Evolutionary conservation across 2,888 invertebrate genomes (phyloP).

Genomic region (Iphiclides podalirius): DNA sequence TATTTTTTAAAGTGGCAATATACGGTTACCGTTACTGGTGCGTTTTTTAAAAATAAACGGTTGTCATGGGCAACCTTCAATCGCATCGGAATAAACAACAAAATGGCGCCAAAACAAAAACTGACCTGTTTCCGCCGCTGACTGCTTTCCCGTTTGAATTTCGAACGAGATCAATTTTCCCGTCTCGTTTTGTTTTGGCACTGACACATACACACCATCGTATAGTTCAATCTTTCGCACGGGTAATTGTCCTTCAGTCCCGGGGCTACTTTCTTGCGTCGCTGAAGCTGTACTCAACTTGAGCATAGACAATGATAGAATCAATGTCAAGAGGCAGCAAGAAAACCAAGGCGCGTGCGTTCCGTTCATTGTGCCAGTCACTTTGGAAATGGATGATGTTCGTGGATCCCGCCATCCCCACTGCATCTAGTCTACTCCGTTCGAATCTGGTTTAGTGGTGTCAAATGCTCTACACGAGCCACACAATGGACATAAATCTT

Average conservation of each 20-base stretch:
- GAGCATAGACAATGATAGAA: slow-evolving; percentile 29
- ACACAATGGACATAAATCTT: neutral
- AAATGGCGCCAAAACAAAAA: no score
- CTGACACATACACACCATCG: slow-evolving; percentile 55
- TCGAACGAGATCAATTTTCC: slow-evolving; percentile 55
- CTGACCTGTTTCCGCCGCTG: slow-evolving; percentile 53
- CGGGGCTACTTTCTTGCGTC: slow-evolving; percentile 27
- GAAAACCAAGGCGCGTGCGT: slow-evolving; percentile 38
- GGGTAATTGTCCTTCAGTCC: slow-evolving; percentile 4
- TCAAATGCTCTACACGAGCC: neutral
- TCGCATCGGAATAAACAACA: no score
- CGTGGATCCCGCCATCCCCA: slow-evolving; percentile 36
- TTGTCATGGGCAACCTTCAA: no score
- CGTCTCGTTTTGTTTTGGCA: slow-evolving; percentile 49
- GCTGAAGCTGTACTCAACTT: slow-evolving; percentile 35
- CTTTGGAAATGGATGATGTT: slow-evolving; percentile 38
- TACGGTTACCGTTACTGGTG: no score
- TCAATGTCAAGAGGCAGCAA: slow-evolving; percentile 29
- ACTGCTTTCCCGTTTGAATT: slow-evolving; percentile 44
- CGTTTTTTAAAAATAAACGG: no score
- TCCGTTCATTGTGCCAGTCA: slow-evolving; percentile 58
- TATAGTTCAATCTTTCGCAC: slow-evolving; percentile 50
- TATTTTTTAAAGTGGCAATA: no score
- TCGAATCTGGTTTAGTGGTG: slow-evolving; percentile 12
- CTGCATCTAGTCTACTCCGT: slow-evolving; percentile 16